phyloP scores from a whole-genome alignment of 2,113 vertebrate genomes.

The Semnopithecus entellus region DNA sequence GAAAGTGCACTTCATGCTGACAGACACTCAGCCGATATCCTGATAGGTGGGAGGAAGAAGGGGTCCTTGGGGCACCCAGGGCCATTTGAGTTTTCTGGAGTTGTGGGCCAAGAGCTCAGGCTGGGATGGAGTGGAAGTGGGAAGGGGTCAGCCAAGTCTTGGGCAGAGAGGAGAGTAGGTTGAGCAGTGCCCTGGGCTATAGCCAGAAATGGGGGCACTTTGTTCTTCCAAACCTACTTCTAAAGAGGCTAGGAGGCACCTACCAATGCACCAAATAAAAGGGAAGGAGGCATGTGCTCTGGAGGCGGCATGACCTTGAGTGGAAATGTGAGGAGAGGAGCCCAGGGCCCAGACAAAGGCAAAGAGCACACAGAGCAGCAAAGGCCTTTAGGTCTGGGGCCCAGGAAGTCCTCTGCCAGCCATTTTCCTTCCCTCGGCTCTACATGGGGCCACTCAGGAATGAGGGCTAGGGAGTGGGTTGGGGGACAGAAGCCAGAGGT shows the following conservation, averaged over 20 bases:
- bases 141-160: no score
- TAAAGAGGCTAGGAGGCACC: not conserved
- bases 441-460: not conserved
- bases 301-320: not conserved
- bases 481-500: not conserved
- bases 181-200: not conserved
- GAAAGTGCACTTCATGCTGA: not conserved
- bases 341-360: not conserved
- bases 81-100: not conserved
- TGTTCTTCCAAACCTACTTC: not conserved
- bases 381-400: not conserved
- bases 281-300: not conserved
- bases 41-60: not conserved
- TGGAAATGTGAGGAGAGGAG: not conserved
- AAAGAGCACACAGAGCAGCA: not conserved
- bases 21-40: not conserved
- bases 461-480: not conserved
- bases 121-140: not conserved
- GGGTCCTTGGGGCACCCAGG: fast-evolving
- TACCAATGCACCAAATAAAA: not conserved
- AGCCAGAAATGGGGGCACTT: not conserved
- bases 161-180: not conserved
- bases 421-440: not conserved
- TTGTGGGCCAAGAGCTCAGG: not conserved
- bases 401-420: not conserved